These are phyloP conservation scores for Momotus momota DNA, from an alignment of 2,797 vertebrate genomes.

Conservation along the genomic window DNA sequence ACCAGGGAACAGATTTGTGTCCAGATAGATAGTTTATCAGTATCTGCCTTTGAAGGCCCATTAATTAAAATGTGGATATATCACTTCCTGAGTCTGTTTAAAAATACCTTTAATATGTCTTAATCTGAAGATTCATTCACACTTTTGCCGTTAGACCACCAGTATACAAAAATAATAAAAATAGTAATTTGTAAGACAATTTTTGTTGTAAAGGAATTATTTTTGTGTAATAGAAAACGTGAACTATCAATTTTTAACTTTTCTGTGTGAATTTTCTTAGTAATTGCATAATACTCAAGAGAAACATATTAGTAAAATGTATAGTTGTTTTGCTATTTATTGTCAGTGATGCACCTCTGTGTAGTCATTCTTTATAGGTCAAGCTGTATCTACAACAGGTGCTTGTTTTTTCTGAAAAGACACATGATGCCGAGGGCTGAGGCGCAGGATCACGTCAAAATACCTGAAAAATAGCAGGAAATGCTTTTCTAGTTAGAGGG, in stretches of 20 bases:
- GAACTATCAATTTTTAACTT: not conserved
- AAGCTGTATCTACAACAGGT: not conserved
- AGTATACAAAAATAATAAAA: not conserved
- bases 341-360: not conserved
- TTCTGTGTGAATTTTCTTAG: not conserved
- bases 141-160: not conserved
- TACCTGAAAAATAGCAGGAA: not conserved
- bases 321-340: not conserved
- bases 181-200: not conserved
- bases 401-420: not conserved
- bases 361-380: not conserved
- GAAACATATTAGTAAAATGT: not conserved
- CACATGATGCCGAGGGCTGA: not conserved
- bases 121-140: not conserved
- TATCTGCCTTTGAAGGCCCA: constrained; percentile 23
- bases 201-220: not conserved
- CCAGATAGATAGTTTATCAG: constrained; percentile 21
- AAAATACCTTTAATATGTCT: constrained; percentile 10
- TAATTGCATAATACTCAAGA: not conserved
- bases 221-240: not conserved
- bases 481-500: not conserved
- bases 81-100: not conserved
- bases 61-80: constrained; percentile 52
- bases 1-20: constrained; percentile 24
- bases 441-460: not conserved